These are phyloP conservation scores for Lineus longissimus DNA, from an alignment of 1,140 invertebrate genomes.

Conservation along the genomic window DNA sequence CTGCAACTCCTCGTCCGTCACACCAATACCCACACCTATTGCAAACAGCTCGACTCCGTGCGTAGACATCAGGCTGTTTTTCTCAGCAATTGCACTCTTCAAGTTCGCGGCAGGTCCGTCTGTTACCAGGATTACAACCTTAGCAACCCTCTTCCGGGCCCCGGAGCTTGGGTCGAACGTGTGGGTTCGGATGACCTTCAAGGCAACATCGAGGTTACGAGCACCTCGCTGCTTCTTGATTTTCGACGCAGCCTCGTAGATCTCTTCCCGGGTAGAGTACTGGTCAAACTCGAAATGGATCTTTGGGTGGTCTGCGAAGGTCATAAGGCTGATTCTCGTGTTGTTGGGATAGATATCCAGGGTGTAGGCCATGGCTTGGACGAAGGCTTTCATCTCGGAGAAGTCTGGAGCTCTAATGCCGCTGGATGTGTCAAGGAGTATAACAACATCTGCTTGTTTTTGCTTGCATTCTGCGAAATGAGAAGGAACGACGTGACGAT, in stretches of 20 bases:
- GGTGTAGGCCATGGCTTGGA: conserved; percentile 26
- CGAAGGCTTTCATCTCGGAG: conserved; percentile 36
- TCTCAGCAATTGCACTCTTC: background rate
- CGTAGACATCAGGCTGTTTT: conserved; percentile 18
- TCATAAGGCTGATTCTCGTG: conserved; percentile 28
- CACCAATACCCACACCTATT: conserved; percentile 31
- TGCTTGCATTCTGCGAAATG: conserved; percentile 30
- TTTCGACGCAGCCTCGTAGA: conserved; percentile 3
- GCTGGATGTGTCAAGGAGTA: conserved; percentile 45
- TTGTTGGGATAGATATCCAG: conserved; percentile 33
- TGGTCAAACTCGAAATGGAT: conserved; percentile 20
- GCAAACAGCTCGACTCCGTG: conserved; percentile 30
- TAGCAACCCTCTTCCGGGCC: conserved; percentile 7
- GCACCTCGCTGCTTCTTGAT: conserved; percentile 3
- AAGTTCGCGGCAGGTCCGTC: conserved; percentile 10
- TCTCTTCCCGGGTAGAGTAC: background rate
- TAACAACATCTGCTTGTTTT: conserved; percentile 42
- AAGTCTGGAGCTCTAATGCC: conserved; percentile 38
- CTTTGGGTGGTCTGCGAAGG: conserved; percentile 19
- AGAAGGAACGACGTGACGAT: too few species aligned
- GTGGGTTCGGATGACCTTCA: conserved; percentile 12
- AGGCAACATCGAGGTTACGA: conserved; percentile 8
- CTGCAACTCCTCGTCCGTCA: conserved; percentile 23
- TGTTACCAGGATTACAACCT: conserved; percentile 14
- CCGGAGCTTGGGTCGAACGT: conserved; percentile 14